phyloP scores from a whole-genome alignment of 1,140 invertebrate species.

The Cecropterus lyciades region DNA sequence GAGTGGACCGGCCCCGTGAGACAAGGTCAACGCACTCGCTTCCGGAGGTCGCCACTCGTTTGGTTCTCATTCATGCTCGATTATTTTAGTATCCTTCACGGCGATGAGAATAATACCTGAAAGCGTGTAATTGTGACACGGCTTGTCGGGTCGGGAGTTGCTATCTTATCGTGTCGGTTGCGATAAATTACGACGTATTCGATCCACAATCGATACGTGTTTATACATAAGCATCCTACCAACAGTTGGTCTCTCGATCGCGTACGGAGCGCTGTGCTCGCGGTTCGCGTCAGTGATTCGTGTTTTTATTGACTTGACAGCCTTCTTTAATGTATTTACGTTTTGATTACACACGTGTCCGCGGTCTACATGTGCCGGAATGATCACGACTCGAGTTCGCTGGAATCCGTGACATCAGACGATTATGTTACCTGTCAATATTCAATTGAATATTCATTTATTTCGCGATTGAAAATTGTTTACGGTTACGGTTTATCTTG shows the following conservation, averaged over 20 bases:
- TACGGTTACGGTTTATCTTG: slow-evolving; percentile 4
- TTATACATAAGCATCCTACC: slow-evolving; percentile 55
- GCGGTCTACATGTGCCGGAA: slow-evolving; percentile 9
- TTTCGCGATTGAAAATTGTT: slow-evolving; percentile 12
- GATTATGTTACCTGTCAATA: slow-evolving; percentile 5
- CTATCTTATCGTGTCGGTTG: slow-evolving; percentile 68
- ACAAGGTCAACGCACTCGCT: slow-evolving; percentile 56
- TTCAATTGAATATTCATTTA: slow-evolving; percentile 3
- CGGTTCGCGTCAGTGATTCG: slow-evolving; percentile 19
- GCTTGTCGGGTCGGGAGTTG: slow-evolving; percentile 44
- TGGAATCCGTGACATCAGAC: not conserved
- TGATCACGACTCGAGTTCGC: slow-evolving; percentile 9
- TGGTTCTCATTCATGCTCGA: slow-evolving; percentile 19
- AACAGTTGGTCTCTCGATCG: slow-evolving; percentile 70
- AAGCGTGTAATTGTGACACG: slow-evolving; percentile 47
- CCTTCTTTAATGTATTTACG: slow-evolving; percentile 32
- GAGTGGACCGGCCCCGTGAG: slow-evolving; percentile 35
- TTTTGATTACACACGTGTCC: slow-evolving; percentile 27
- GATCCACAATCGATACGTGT: slow-evolving; percentile 76
- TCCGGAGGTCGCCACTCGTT: slow-evolving; percentile 40
- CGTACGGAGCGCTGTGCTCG: slow-evolving; percentile 55
- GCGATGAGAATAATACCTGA: slow-evolving; percentile 36
- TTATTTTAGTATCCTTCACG: slow-evolving; percentile 2
- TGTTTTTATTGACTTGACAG: slow-evolving; percentile 32
- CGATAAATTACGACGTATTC: slow-evolving; percentile 74